These are phyloP conservation scores for Melanitta fusca DNA, from an alignment of 2,797 vertebrate genomes.

Conservation along the genomic window DNA sequence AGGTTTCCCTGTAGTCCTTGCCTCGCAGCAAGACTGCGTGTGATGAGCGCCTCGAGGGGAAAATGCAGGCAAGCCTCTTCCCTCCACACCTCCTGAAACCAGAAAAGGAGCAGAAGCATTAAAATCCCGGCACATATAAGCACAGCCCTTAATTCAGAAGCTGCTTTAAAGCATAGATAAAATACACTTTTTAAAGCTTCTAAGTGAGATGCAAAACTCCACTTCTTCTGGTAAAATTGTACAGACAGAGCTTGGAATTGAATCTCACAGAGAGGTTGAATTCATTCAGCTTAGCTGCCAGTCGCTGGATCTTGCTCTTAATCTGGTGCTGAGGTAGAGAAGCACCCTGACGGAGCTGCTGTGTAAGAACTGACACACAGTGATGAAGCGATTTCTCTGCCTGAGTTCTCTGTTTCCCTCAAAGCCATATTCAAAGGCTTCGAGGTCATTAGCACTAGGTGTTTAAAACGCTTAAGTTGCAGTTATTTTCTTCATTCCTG, in stretches of 20 bases:
- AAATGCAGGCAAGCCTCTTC: fast-evolving
- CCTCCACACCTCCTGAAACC: fast-evolving
- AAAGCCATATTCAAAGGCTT: not conserved
- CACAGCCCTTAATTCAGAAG: not conserved
- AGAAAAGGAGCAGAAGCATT: not conserved
- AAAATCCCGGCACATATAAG: not conserved
- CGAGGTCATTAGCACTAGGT: not conserved
- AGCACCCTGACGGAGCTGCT: not conserved
- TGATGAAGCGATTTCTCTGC: not conserved
- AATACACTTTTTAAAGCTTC: not conserved
- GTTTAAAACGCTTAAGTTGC: not conserved
- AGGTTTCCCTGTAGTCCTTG: not conserved
- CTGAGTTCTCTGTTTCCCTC: not conserved
- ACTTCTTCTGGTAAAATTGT: not conserved
- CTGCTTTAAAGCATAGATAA: not conserved
- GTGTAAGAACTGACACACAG: not conserved
- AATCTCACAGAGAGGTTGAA: not conserved
- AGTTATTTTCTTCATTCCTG: constrained; percentile 3
- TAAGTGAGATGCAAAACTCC: not conserved
- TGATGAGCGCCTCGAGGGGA: not conserved
- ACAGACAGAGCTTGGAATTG: constrained; percentile 34
- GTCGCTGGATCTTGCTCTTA: not conserved
- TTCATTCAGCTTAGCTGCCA: constrained; percentile 17
- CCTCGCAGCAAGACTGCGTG: not conserved
- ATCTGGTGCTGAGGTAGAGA: not conserved